Evolutionary conservation across 2,888 invertebrate species (phyloP).

Genomic region (Agrotis puta): DNA sequence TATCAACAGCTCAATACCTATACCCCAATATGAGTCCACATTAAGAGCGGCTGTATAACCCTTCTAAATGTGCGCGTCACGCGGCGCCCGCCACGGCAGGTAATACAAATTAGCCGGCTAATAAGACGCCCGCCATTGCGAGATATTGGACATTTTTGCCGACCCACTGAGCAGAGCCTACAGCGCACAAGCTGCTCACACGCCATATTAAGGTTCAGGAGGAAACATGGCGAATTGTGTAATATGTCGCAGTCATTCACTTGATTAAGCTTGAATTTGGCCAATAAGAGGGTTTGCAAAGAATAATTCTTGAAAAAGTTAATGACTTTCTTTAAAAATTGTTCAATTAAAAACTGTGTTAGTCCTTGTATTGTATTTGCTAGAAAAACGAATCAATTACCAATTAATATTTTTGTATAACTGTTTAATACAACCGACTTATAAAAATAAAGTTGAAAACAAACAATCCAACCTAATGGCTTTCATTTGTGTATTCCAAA

Average conservation of each 20-base stretch:
- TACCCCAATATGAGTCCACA: slow-evolving; percentile 29
- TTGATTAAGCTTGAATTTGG: slow-evolving; percentile 5
- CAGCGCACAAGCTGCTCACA: slow-evolving; percentile 36
- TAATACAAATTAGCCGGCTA: slow-evolving; percentile 65
- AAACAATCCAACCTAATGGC: neutral
- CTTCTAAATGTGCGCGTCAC: slow-evolving; percentile 52
- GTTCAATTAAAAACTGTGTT: no score
- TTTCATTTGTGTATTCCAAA: neutral
- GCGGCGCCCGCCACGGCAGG: slow-evolving; percentile 30
- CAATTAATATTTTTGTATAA: no score
- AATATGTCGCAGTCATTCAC: slow-evolving; percentile 9
- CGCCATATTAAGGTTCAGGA: slow-evolving; percentile 20
- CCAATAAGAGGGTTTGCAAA: neutral
- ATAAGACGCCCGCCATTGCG: slow-evolving; percentile 58
- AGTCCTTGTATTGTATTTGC: no score
- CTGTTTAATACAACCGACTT: no score
- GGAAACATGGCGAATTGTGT: neutral
- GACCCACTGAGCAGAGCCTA: slow-evolving; percentile 30
- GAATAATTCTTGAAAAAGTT: no score
- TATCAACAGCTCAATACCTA: slow-evolving; percentile 45
- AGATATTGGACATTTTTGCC: slow-evolving; percentile 58
- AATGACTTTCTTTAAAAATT: neutral
- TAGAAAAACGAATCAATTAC: no score
- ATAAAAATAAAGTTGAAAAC: no score
- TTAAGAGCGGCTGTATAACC: slow-evolving; percentile 38